Base-by-base conservation (phyloP, 2,888 invertebrate genomes). In the Ametastegia equiseti region DNA sequence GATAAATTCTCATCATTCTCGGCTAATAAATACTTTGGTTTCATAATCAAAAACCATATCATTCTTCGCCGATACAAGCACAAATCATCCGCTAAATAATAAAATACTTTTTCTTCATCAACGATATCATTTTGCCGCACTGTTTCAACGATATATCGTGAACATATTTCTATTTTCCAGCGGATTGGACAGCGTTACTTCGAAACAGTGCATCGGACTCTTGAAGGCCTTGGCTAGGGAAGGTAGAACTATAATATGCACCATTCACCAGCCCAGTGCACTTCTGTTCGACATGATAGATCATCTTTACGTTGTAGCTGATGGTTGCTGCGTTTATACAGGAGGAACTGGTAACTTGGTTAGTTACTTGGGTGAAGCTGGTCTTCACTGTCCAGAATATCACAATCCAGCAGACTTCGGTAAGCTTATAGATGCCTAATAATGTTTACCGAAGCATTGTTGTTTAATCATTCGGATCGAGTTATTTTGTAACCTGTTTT, bases 371-470 rank as follows among this genome's bases (percentile, higher is more conserved):
- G 93, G 94, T 77, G 94, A 94, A 83, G 92, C 95, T 82, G 94
- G 94, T 84, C 92, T 98, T 15, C 92, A 93, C 39, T 98, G 98
- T 91, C 98, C 98, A 0, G 94, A 95, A 19, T 97, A 97, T 88
- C 97, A 98, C 91, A 98, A 98, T 92, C 97, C 98, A 57, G 97
- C 97, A 19, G 98, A 98, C 92, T 98, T 95, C 92, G 93, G 97
- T 97, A 92, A 95, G 82, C 92, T 92, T 0, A 85, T 93, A 2
- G 84, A 89, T 6, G 87, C 6, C 19, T 67, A 2, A 19, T 5
- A 15, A 87, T 36, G 36, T 33, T 23, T 15, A 78, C n/a, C n/a
- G 11, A 13, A 27, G 23, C 6, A 80, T 63, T 33, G 9, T n/a
- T 23, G 39, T 39, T 30, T 0, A 39, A 77, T 39, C 13, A 3